Base-by-base conservation (phyloP, 2,888 invertebrate species). In the Torymus aiolomorphi region DNA sequence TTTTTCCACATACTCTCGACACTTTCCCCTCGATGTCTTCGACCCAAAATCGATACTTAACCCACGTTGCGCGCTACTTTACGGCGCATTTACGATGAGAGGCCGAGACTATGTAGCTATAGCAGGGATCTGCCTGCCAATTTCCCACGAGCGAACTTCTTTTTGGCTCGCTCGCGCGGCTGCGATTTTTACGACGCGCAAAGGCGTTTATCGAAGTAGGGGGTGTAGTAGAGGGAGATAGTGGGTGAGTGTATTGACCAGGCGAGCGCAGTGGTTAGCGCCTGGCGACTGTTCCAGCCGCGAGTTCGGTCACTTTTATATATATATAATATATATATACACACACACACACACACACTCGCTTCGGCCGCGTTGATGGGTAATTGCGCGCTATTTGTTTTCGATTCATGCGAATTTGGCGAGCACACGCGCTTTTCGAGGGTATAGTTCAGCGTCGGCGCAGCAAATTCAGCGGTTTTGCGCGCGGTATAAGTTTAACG, bases 81-180 rank as follows among this genome's bases (percentile, higher is more conserved):
- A 72, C 62, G 62, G 62, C 52, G 51, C 72, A 52, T 72, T 72
- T 72, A 72, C 72, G 20, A 20, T 2, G 20, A 20, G 72, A 72
- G 52, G 54, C 52, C n/a, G 52, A 24, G 42, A 71, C 51, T 52
- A 71, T 51, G 2, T 16, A 11, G 69, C 16, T 11, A 63, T 52
- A 16, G 18, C 31, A 18, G 12, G 16, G 16, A n/a, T 24, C 61
- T 20, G 20, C 20, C 20, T 20, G 20, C 20, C 20, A 20, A 20
- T 20, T 20, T 20, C 1, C 20, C 20, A 2, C 20, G 20, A 20
- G 20, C 20, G 20, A 20, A 20, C 54, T 62, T 18, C 51, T 49
- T 61, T 70, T 16, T 61, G 18, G 16, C 16, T 62, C 31, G 61
- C 11, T 8, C 2, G 65, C 63, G 12, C n/a, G 3, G 31, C 16